Evolutionary conservation across 2,113 vertebrate species (phyloP), one percentile per base, ranked within the genome.

Genomic region (Cyanoderma ruficeps): DNA sequence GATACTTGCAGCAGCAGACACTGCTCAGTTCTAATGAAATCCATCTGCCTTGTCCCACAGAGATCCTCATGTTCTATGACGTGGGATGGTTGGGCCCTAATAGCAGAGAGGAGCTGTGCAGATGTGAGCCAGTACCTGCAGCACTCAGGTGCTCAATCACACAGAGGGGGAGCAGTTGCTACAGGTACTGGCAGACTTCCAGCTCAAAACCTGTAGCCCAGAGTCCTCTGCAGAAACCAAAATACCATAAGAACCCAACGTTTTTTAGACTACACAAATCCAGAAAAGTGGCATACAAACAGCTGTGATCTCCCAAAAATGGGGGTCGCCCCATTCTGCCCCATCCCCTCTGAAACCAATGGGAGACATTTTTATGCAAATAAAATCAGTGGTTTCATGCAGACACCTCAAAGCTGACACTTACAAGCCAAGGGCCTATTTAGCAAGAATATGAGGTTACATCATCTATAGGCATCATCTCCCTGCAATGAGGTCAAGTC

Each of bases 231-330:
- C 19, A 81, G 39, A 77, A 90, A 37, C 5, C 16, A 83, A 76
- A 95, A 55, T 11, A 42, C 9, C 13, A 9, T 13, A 55, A 79
- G 27, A 53, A 47, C 14, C 4, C 7, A 33, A 21, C 3, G 28
- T 61, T 24, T 65, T 11, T 49, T 39, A 41, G 18, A 57, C 31
- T 17, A 53, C 10, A 35, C 8, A 59, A 63, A 77, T 81, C 30
- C 15, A 44, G 42, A 55, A 37, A 53, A 59, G 22, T 2, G 13
- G 15, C 16, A 12, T 9, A 50, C 4, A 74, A 60, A 69, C 7
- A 19, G 30, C 52, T 6, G 13, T 0, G 0, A 59, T n/a, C 7
- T 77, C 71, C 30, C 23, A 14, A 27, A 61, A 22, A 1, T 11
- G 22, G 9, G 6, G 37, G 17, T 24, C 85, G 9, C 6, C 22